Base-by-base conservation (phyloP, 2,113 vertebrate species). In the Hystrix cristata region DNA sequence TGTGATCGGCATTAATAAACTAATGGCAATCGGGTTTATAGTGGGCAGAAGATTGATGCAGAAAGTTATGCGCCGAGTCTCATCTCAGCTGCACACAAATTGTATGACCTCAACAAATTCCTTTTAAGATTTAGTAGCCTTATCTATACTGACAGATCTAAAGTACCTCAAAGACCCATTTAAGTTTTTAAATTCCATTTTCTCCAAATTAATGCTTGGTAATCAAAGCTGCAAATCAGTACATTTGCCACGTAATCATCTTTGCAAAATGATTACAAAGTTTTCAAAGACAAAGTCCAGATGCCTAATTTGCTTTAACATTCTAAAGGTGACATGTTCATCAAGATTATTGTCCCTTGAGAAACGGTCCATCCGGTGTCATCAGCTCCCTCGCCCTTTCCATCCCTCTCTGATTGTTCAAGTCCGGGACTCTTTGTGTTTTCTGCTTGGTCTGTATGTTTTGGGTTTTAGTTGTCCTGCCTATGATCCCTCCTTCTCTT, bases 261-360 rank as follows among this genome's bases (percentile, higher is more conserved):
- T 76, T 97, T 95, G 84, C n/a, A 78, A 97, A 96, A 96, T 87
- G n/a, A 96, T 95, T 92, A 93, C 18, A 88, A 88, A 92, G 16
- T 86, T 94, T 79, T 84, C 18, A 57, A 87, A 96, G 86, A 76
- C 62, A 90, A 95, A 46, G 69, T 93, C 74, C 83, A 80, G 62
- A n/a, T 60, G 69, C n/a, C 16, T 93, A 85, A 87, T 93, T 86
- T 72, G 87, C 57, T 91, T 38, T 82, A 7, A 2, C 95, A 11
- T 76, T 69, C 3, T 84, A 79, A 69, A 94, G 34, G 23, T 87
- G 74, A 38, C 69, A 55, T 27, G 25, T 78, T 84, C 79, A 78
- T 79, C 46, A 64, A 72, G 23, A 94, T 69, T 91, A 62, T 25
- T 65, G 85, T 74, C 51, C 65, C 10, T 14, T 31, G 67, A 81